Conservation (phyloP, 2,113 vertebrate species). For the Pseudopodoces humilis region DNA sequence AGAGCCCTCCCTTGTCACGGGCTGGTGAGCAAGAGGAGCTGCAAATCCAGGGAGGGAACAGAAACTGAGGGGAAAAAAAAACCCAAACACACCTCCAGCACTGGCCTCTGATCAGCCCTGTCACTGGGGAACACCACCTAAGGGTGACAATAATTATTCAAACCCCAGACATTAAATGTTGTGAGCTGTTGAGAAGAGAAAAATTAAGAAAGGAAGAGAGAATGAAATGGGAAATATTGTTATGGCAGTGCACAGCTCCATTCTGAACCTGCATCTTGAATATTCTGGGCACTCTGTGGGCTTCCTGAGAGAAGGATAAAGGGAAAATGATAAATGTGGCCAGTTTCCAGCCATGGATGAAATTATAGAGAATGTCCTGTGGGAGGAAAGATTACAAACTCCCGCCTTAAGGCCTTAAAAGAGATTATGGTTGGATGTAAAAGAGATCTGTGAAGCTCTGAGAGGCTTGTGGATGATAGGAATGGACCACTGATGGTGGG, state of each 20-base stretch:
- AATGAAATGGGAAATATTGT: background rate
- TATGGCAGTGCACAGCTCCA: background rate
- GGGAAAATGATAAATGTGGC: background rate
- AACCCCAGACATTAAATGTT: background rate
- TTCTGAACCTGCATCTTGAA: background rate
- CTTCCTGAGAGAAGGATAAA: background rate
- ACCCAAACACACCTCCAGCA: background rate
- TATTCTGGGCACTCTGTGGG: accelerated
- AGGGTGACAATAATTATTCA: background rate
- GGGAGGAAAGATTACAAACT: background rate
- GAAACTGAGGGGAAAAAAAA: background rate
- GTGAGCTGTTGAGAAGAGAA: background rate
- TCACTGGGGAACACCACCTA: background rate
- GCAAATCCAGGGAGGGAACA: background rate
- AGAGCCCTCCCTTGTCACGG: background rate
- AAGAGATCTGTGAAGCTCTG: background rate
- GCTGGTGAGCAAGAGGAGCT: background rate
- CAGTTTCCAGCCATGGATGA: background rate
- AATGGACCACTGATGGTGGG: accelerated
- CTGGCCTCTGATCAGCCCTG: background rate
- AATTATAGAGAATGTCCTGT: background rate
- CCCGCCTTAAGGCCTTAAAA: background rate
- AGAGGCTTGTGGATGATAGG: background rate
- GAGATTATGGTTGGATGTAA: background rate
- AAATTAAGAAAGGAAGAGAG: background rate